These are phyloP conservation scores for Dynastes tityus DNA, from an alignment of 2,888 invertebrate species.

Conservation along the genomic window DNA sequence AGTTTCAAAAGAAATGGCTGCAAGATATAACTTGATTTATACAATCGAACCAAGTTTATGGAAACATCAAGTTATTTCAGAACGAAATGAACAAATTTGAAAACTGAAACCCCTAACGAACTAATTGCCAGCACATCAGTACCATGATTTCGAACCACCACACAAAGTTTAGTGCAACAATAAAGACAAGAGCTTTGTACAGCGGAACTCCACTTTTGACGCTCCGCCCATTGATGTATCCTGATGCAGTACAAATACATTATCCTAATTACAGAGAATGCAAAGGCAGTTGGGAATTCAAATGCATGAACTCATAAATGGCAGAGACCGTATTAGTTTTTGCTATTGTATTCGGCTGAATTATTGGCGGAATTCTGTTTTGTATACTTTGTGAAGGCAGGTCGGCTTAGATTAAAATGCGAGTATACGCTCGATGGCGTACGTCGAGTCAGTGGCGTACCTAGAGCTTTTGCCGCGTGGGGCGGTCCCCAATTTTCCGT, in stretches of 20 bases:
- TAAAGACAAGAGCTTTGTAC: slow-evolving; percentile 8
- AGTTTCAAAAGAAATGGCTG: no score
- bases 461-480: no score
- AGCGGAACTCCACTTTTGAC: slow-evolving; percentile 17
- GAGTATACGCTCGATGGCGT: no score
- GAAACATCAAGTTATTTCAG: neutral
- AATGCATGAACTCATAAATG: slow-evolving; percentile 5
- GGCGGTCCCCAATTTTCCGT: no score
- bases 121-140: neutral
- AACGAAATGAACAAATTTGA: neutral
- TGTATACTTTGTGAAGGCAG: neutral
- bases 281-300: slow-evolving; percentile 15
- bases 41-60: no score
- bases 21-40: no score
- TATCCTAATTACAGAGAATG: slow-evolving; percentile 48
- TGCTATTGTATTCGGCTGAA: slow-evolving; percentile 19
- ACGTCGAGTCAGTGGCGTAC: no score
- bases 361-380: neutral
- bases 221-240: slow-evolving; percentile 40
- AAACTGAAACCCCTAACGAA: slow-evolving; percentile 4
- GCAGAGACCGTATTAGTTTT: neutral
- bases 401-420: neutral
- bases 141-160: neutral
- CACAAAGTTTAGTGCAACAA: slow-evolving; percentile 34
- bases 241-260: slow-evolving; percentile 45